phyloP scores from a whole-genome alignment of 2,888 invertebrate species.

The Therioaphis trifolii region DNA sequence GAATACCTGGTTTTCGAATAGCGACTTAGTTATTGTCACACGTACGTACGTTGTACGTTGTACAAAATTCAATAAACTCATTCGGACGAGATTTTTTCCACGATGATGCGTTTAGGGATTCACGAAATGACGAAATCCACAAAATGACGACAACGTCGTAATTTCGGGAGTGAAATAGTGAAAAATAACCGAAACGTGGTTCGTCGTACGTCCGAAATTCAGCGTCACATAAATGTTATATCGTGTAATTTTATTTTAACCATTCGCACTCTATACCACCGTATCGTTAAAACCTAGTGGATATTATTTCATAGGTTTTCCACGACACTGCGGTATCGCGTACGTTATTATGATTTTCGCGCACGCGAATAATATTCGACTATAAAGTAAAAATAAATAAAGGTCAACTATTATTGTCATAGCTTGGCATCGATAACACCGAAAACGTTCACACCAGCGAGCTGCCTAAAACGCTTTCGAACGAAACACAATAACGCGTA shows the following conservation, averaged over 20 bases:
- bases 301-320: too few species aligned
- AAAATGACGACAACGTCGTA: not conserved
- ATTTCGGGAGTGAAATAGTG: not conserved
- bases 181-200: constrained; percentile 21
- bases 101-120: constrained; percentile 22
- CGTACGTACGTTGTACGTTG: too few species aligned
- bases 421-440: constrained; percentile 6
- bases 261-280: too few species aligned
- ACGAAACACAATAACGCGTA: too few species aligned
- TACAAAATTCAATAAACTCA: constrained; percentile 18
- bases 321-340: too few species aligned
- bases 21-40: constrained; percentile 28
- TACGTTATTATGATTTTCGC: not conserved
- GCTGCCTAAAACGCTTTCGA: not conserved
- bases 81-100: constrained; percentile 2
- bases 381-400: constrained; percentile 29
- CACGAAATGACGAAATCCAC: not conserved
- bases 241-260: too few species aligned
- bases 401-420: constrained; percentile 36
- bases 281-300: too few species aligned
- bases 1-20: constrained; percentile 27
- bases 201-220: not conserved
- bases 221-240: not conserved
- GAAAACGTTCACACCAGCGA: not conserved
- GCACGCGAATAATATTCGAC: not conserved